Base-by-base conservation (phyloP, 2,797 vertebrate species). In the Apogon hyalosoma region DNA sequence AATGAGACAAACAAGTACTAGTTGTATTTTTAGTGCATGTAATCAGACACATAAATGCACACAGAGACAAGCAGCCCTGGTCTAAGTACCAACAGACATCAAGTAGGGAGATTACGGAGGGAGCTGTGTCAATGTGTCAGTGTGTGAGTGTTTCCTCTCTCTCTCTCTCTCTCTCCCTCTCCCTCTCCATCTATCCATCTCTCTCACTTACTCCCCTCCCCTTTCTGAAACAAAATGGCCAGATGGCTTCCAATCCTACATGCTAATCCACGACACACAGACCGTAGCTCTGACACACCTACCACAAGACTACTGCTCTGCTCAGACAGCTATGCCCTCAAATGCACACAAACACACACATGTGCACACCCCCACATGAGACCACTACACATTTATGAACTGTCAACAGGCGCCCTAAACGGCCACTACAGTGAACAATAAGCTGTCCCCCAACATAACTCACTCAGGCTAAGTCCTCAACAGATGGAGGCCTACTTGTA, bases 241-340 rank as follows among this genome's bases (percentile, higher is more conserved):
- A 94, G 93, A 94, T 94, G 93, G 93, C 91, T 86, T 88, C 83
- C 92, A 93, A 92, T 92, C 90, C 87, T 89, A 85, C 86, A 89
- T 90, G 88, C 81, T 93, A 94, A 94, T 94, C 93, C 91, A 91
- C 76, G 69, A 83, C 86, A 86, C 88, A 90, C 88, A 90, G 82
- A 84, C 87, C 80, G 79, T 74, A 84, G 84, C 83, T 63, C 47
- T 69, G 82, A 89, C 86, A 91, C 88, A 91, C 89, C 90, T 92
- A 85, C 87, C 64, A 66, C 72, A 73, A 77, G 56, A 80, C 73
- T 68, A 72, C 66, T n/a, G 67, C 82, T 78, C 63, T 2, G 10
- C 64, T 80, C 68, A 9, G 53, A 80, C 47, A 50, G 60, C 75
- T 51, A 16, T 64, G 69, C 40, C 78, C 75, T 65, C 73, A 73